Conservation (phyloP, 53 echinoderm and acorn worm genomes). For the Holothuria scabra region DNA sequence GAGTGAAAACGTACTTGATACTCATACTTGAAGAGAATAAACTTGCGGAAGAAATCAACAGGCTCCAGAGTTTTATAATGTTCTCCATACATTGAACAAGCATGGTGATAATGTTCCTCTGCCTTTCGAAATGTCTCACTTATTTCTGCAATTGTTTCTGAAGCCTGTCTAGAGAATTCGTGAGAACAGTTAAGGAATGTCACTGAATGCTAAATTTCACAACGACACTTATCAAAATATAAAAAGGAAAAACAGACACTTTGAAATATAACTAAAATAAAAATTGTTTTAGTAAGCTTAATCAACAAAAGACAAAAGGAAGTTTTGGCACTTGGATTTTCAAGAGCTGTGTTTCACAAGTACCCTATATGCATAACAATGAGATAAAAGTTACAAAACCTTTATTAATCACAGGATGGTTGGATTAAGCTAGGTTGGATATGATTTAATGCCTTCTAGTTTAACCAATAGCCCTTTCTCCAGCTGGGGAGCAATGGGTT, state of each 20-base stretch:
- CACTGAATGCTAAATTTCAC: not conserved
- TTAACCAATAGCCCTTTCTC: no score
- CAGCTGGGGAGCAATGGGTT: no score
- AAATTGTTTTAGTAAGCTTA: no score
- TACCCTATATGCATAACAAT: no score
- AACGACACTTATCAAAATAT: not conserved
- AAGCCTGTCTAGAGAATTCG: slow-evolving; percentile 78
- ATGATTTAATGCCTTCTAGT: no score
- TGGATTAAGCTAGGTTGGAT: no score
- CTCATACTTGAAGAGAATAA: slow-evolving; percentile 56
- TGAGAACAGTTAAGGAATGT: slow-evolving; percentile 33
- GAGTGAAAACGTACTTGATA: slow-evolving; percentile 54
- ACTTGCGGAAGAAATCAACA: slow-evolving; percentile 72
- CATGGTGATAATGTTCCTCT: slow-evolving; percentile 79
- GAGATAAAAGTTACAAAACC: no score
- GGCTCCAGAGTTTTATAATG: slow-evolving; percentile 79
- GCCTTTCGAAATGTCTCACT: slow-evolving; percentile 79
- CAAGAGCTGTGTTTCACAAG: no score
- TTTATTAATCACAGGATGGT: no score
- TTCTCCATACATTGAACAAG: slow-evolving; percentile 74
- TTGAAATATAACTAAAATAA: not conserved
- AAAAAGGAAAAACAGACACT: not conserved
- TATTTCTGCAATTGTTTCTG: slow-evolving; percentile 77
- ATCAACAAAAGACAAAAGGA: no score
- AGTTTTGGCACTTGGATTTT: no score